These are phyloP conservation scores for Oryzias celebensis DNA, from an alignment of 2,113 vertebrate genomes.

Conservation along the genomic window DNA sequence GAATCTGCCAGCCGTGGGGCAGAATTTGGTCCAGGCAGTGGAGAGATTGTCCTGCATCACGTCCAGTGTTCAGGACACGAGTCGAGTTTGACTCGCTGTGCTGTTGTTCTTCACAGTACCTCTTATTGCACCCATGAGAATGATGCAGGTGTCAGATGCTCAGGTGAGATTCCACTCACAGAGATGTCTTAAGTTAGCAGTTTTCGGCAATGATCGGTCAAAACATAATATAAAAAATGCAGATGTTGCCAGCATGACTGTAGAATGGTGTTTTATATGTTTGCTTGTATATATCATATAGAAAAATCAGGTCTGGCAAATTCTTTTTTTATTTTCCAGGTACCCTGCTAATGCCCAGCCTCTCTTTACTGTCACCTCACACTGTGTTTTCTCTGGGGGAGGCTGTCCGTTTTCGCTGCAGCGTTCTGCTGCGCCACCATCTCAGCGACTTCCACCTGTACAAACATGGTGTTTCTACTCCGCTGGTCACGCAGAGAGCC, in stretches of 20 bases:
- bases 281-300: too few relatives aligned
- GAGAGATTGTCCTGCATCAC: slow-evolving; percentile 63
- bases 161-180: slow-evolving; percentile 56
- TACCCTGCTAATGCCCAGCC: slow-evolving; percentile 62
- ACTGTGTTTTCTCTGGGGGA: slow-evolving; percentile 70
- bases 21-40: slow-evolving; percentile 46
- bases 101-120: slow-evolving; percentile 45
- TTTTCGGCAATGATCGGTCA: too few relatives aligned
- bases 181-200: too few relatives aligned
- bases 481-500: slow-evolving; percentile 70
- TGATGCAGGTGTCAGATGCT: slow-evolving; percentile 72
- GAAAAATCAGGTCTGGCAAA: too few relatives aligned
- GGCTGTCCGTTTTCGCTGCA: slow-evolving; percentile 71
- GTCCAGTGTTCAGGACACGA: slow-evolving; percentile 72
- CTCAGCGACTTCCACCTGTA: slow-evolving; percentile 74
- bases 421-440: slow-evolving; percentile 60
- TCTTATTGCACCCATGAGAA: slow-evolving; percentile 64
- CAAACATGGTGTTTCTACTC: slow-evolving; percentile 67
- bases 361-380: slow-evolving; percentile 72
- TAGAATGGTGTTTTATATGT: too few relatives aligned
- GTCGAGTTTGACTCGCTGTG: slow-evolving; percentile 65
- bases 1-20: slow-evolving; percentile 34
- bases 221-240: too few relatives aligned
- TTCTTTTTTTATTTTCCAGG: slow-evolving; percentile 44
- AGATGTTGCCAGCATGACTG: too few relatives aligned